A percentile compares a stretch with the other conserved stretches of the same genome.
Evolutionary conservation across 2,888 invertebrate species (phyloP).

Genomic region (Fabriciana adippe): DNA sequence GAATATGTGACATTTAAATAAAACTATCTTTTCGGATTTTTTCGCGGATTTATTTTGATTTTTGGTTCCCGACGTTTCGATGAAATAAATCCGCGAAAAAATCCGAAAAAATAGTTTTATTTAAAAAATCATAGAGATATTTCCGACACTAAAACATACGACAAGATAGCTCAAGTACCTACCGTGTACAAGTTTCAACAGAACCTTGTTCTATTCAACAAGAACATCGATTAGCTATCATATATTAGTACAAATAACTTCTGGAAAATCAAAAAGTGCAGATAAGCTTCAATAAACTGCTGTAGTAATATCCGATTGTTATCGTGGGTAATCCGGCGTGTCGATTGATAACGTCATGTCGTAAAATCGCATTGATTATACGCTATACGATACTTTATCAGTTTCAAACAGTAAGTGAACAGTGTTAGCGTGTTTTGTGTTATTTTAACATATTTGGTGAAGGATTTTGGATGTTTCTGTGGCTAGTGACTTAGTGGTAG

Average conservation of each 20-base stretch:
- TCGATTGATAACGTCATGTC: slow-evolving; percentile 71
- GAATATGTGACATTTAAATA: no score
- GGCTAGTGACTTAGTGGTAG: not conserved
- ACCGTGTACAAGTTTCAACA: no score
- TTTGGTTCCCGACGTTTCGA: no score
- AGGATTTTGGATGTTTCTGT: slow-evolving; percentile 1
- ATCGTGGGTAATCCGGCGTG: slow-evolving; percentile 79
- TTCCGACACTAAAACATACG: no score
- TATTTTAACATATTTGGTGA: slow-evolving; percentile 11
- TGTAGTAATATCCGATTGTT: slow-evolving; percentile 57
- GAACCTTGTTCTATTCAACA: not conserved
- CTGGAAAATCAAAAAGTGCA: slow-evolving; percentile 38
- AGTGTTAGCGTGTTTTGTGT: slow-evolving; percentile 30
- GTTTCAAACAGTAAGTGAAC: slow-evolving; percentile 29
- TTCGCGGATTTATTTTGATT: no score
- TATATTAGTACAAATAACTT: slow-evolving; percentile 29
- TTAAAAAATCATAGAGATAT: no score
- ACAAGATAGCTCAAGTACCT: no score
- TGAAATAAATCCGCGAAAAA: no score
- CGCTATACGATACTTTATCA: slow-evolving; percentile 53
- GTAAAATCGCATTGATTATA: slow-evolving; percentile 76
- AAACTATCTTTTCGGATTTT: no score
- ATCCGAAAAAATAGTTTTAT: no score
- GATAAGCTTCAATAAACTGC: slow-evolving; percentile 34
- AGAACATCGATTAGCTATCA: slow-evolving; percentile 23